These are phyloP conservation scores for Saccostrea echinata DNA, from an alignment of 1,140 invertebrate genomes.

Conservation along the genomic window DNA sequence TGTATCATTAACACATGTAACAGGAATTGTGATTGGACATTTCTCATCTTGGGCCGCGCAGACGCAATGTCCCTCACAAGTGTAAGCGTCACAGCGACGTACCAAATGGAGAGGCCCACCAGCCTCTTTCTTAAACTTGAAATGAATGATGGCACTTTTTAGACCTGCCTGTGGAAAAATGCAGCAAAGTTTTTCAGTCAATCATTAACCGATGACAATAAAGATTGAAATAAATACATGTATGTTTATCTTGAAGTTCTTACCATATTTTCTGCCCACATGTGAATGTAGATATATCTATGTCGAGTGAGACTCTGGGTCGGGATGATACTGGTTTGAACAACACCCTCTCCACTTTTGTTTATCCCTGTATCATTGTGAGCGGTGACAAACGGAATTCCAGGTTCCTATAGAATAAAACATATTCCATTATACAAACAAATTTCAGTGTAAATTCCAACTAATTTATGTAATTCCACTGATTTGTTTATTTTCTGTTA, in stretches of 20 bases:
- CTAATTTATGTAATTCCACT: background rate
- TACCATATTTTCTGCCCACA: constrained; percentile 63
- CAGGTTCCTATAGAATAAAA: background rate
- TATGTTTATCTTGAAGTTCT: too few species aligned
- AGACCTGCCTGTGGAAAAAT: constrained; percentile 58
- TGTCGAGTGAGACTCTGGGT: constrained; percentile 46
- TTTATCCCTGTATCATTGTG: constrained; percentile 39
- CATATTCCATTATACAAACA: background rate
- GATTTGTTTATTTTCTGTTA: background rate
- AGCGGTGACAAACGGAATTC: constrained; percentile 21
- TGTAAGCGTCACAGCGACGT: constrained; percentile 58
- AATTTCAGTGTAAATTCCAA: background rate
- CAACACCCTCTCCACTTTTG: constrained; percentile 58
- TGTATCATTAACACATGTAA: constrained; percentile 42
- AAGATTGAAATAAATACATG: too few species aligned
- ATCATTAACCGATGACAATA: too few species aligned
- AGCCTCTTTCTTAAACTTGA: constrained; percentile 49
- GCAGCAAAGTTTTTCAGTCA: too few species aligned
- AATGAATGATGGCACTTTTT: constrained; percentile 56
- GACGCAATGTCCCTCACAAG: constrained; percentile 62
- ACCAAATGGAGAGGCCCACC: constrained; percentile 54
- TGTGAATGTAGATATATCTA: constrained; percentile 52
- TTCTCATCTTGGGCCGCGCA: constrained; percentile 56
- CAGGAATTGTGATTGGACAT: constrained; percentile 46
- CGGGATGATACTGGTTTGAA: constrained; percentile 56